A percentile compares a stretch with the other conserved stretches of the same genome.
phyloP scores from a whole-genome alignment of 92 coral and sea anemone genomes.

The Blastomussa wellsi region DNA sequence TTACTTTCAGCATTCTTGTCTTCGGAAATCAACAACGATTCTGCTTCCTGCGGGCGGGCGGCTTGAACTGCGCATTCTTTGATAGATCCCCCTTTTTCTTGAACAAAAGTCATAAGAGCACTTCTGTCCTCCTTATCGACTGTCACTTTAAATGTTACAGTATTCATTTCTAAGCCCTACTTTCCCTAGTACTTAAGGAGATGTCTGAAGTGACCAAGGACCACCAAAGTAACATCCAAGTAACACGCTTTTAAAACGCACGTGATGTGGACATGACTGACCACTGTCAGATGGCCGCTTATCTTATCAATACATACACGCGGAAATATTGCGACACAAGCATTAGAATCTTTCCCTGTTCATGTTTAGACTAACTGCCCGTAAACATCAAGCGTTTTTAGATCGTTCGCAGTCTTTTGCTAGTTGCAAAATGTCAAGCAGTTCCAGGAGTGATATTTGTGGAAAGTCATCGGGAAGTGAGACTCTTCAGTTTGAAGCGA shows the following conservation, averaged over 20 bases:
- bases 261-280: slow-evolving; percentile 3
- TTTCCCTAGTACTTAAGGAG: slow-evolving; percentile 14
- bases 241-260: slow-evolving; percentile 10
- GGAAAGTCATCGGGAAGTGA: too few relatives aligned
- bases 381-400: too few relatives aligned
- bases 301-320: too few relatives aligned
- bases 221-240: slow-evolving; percentile 16
- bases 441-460: too few relatives aligned
- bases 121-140: background rate
- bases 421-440: too few relatives aligned
- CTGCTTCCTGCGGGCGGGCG: background rate
- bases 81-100: background rate
- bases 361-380: too few relatives aligned
- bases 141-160: background rate
- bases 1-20: too few relatives aligned
- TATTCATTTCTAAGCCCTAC: slow-evolving; percentile 8
- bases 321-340: too few relatives aligned
- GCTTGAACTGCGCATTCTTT: background rate
- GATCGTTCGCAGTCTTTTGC: too few relatives aligned
- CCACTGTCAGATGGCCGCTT: slow-evolving; percentile 10
- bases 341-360: too few relatives aligned
- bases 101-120: background rate
- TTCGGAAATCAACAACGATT: background rate
- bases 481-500: too few relatives aligned
- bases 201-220: slow-evolving; percentile 16